Percentiles rank a stretch among this genome's conserved stretches.
These are phyloP conservation scores for Chaetogeoica ovagalla DNA, from an alignment of 2,888 invertebrate species.

Conservation along the genomic window DNA sequence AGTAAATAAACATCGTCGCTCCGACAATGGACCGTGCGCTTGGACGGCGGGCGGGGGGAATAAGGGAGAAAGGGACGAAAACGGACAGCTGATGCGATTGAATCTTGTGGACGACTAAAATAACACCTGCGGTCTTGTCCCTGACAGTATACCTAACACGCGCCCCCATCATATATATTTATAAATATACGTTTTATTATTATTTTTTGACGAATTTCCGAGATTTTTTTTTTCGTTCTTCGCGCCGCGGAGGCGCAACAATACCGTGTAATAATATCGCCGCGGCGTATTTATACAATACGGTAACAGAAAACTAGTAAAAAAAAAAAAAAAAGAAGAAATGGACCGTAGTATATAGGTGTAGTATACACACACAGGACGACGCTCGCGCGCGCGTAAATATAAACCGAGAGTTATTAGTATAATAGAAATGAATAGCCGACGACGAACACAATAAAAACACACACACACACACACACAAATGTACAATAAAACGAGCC, in stretches of 20 bases:
- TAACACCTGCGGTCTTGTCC: conserved; percentile 37
- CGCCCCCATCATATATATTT: neutral
- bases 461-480: neutral
- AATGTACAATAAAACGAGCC: neutral
- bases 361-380: too few species aligned
- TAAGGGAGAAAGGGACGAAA: neutral
- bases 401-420: conserved; percentile 14
- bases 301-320: too few species aligned
- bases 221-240: conserved; percentile 6
- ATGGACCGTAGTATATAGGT: neutral
- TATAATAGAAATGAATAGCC: neutral
- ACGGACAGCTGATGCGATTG: conserved; percentile 40
- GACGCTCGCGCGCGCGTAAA: neutral
- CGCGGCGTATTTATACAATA: too few species aligned
- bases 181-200: conserved; percentile 9
- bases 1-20: conserved; percentile 38
- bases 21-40: conserved; percentile 9
- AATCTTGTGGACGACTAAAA: conserved; percentile 36
- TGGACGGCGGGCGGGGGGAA: neutral
- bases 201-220: conserved; percentile 31
- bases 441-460: conserved; percentile 7
- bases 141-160: neutral
- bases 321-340: neutral
- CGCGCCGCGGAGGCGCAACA: neutral
- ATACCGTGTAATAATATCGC: neutral